Base-by-base conservation (phyloP, 2,113 vertebrate species). In the Notothenia coriiceps region DNA sequence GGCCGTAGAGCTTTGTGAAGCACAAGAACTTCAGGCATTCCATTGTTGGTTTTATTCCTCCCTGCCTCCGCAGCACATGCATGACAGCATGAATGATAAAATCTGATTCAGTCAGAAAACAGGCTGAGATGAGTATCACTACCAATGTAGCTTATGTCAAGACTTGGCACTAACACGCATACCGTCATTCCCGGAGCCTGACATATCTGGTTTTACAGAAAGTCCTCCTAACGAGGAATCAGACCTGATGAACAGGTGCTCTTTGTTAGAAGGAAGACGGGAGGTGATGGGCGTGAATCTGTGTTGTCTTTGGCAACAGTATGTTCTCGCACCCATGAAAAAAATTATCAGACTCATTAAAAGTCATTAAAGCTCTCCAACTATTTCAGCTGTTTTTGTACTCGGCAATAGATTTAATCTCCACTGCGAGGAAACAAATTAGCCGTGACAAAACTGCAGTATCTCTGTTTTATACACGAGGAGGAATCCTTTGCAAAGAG, bases 11-110 rank as follows among this genome's bases (percentile, higher is more conserved):
- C 80, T 74, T 71, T 80, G 74, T 73, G 62, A 78, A 66, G 74
- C 59, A 65, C 64, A 75, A 62, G 86, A 87, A 80, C 81, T 80
- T 71, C 61, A 92, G 80, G 86, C 73, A 89, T 83, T 87, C 66
- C 72, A 67, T 70, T 89, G 87, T 93, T 92, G 83, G 74, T 81
- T 92, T 90, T 68, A 73, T 65, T 70, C 75, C 43, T 72, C 76
- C 50, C 79, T 44, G 51, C 44, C 60, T 55, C 29, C 2, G 84
- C 61, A 71, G 56, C 60, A 76, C 81, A 82, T 57, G 75, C 17
- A 63, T 47, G 71, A 86, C 79, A 87, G 89, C 77, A 64, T 79
- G 79, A 61, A 77, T 73, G 72, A 89, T 77, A 22, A 75, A 74
- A 81, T 81, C 59, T 60, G 86, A 89, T 70, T 90, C 90, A 77